Evolutionary conservation across 2,113 vertebrate species (phyloP), one percentile per base, ranked within the genome.

Genomic region (Tragelaphus strepsiceros): DNA sequence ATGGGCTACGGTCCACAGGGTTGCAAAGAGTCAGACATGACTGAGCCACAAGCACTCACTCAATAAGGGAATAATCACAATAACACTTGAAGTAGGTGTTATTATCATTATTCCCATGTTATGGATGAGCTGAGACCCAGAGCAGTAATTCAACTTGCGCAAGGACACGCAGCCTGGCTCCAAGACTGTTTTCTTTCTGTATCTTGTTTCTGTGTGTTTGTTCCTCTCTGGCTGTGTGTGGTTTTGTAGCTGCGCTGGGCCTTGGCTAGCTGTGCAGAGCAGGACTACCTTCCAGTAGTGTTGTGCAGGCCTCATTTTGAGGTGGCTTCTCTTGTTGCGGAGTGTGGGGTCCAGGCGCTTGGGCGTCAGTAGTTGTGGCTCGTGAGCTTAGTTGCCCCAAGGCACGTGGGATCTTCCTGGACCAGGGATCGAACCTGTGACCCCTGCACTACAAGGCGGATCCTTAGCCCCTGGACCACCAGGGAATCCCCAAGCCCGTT

Each of bases 51-150:
- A 15, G 3, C 71, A 26, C 12, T 77, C 71, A 43, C 35, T 77
- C 35, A 43, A 43, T 43, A 26, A 26, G 35, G 28, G 35, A 89
- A 67, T 90, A 49, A 35, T 56, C 81, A 77, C 49, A 81, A 13
- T 49, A 59, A 39, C 35, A 56, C 43, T 85, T 93, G 58, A 59
- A 64, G n/a, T 89, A 84, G 84, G 39, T 59, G 67, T 39, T 46
- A 8, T 81, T 59, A 6, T 90, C 24, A 59, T 53, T 92, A 89
- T 53, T 89, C 17, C 30, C 64, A 64, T 62, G 62, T 43, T 62
- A 77, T 12, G 82, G n/a, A 14, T 32, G 81, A 81, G 49, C 46
- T 14, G 28, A 91, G 39, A 32, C 56, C 93, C 88, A 58, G 56
- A 77, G 81, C 87, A 35, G 49, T 67, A 64, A 26, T 53, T 80